Evolutionary conservation across 1,140 invertebrate species (phyloP).

Genomic region (Drosophila pachea): DNA sequence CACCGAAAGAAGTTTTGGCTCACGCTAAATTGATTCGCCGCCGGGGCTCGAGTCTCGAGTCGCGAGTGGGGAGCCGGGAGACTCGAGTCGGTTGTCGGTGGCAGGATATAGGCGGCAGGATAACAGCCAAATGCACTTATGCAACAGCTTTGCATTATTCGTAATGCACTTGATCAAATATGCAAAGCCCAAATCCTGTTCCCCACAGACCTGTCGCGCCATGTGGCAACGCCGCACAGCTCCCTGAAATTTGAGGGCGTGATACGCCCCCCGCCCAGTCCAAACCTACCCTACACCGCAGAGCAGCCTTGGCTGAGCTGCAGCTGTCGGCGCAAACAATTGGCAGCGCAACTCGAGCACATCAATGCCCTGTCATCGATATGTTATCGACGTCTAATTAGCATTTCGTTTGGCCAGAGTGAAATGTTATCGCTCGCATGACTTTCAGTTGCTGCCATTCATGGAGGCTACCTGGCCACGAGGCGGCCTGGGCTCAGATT

Average conservation of each 20-base stretch:
- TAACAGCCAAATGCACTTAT: slow-evolving; percentile 75
- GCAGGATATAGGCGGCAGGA: slow-evolving; percentile 38
- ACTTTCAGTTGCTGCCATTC: too few relatives aligned
- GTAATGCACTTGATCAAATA: slow-evolving; percentile 34
- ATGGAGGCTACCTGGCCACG: too few relatives aligned
- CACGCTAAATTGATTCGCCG: slow-evolving; percentile 73
- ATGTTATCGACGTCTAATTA: slow-evolving; percentile 11
- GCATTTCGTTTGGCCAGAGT: neutral
- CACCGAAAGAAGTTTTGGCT: slow-evolving; percentile 54
- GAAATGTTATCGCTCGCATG: too few relatives aligned
- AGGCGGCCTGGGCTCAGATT: too few relatives aligned
- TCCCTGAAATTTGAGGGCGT: slow-evolving; percentile 24
- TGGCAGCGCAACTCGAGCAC: slow-evolving; percentile 2
- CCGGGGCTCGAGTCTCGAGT: neutral
- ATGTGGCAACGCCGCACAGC: slow-evolving; percentile 22
- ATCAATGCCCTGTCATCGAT: slow-evolving; percentile 13
- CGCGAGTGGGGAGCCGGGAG: too few relatives aligned
- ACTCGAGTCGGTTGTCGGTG: too few relatives aligned
- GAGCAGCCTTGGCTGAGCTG: slow-evolving; percentile 1
- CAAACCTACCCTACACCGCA: too few relatives aligned
- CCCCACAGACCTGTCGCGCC: slow-evolving; percentile 22
- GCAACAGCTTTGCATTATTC: slow-evolving; percentile 55
- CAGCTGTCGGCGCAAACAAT: slow-evolving; percentile 17
- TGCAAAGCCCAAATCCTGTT: slow-evolving; percentile 7
- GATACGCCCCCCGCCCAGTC: neutral